phyloP scores from a whole-genome alignment of 92 coral and sea anemone species.

The Chrysogorgia sp. region DNA sequence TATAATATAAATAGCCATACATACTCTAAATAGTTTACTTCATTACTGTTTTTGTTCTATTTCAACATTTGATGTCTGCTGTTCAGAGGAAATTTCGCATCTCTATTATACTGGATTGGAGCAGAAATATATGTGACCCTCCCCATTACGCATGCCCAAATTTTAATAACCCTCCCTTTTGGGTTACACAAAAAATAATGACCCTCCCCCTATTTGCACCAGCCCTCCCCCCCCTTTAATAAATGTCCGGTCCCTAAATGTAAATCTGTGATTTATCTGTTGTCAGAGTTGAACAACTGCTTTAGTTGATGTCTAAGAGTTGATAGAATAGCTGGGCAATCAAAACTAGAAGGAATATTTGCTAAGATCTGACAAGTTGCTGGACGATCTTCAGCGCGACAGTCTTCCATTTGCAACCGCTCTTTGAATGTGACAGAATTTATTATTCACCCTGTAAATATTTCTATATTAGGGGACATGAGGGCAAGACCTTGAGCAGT shows the following conservation, averaged over 20 bases:
- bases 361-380: too few relatives aligned
- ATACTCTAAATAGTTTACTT: background rate
- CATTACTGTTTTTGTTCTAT: slow-evolving; percentile 13
- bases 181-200: slow-evolving; percentile 39
- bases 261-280: too few relatives aligned
- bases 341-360: too few relatives aligned
- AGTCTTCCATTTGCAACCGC: too few relatives aligned
- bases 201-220: slow-evolving; percentile 53
- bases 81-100: slow-evolving; percentile 18
- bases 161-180: slow-evolving; percentile 54
- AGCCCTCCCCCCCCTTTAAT: slow-evolving; percentile 35
- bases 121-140: slow-evolving; percentile 43
- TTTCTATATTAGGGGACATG: too few relatives aligned
- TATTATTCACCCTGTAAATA: too few relatives aligned
- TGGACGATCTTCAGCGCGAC: too few relatives aligned
- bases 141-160: slow-evolving; percentile 48
- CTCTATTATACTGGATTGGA: background rate
- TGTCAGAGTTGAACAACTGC: too few relatives aligned
- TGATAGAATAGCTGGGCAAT: too few relatives aligned
- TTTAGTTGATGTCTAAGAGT: too few relatives aligned
- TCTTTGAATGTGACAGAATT: too few relatives aligned
- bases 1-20: slow-evolving; percentile 47
- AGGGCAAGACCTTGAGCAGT: too few relatives aligned
- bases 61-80: slow-evolving; percentile 21
- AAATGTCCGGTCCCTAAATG: slow-evolving; percentile 43